phyloP scores from a whole-genome alignment of 2,888 invertebrate species.

The Scaptomyza reducta region DNA sequence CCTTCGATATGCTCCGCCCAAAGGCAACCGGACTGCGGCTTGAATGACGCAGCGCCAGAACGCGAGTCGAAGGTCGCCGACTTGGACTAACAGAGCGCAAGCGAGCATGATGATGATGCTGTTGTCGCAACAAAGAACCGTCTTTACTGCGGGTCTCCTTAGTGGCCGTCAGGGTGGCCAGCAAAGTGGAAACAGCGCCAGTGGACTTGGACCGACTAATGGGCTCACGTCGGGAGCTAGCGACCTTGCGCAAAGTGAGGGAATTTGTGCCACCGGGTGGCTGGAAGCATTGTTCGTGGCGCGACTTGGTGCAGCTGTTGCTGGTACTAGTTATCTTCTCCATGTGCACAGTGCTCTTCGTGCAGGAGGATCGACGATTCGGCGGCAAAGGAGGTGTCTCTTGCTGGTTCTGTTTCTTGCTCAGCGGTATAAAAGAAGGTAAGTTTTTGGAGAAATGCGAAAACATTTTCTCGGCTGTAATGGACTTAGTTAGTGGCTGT shows the following conservation, averaged over 20 bases:
- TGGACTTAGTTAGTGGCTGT: constrained; percentile 20
- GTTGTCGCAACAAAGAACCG: constrained; percentile 66
- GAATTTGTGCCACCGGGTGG: constrained; percentile 81
- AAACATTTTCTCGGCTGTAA: constrained; percentile 84
- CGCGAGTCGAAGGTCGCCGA: constrained; percentile 58
- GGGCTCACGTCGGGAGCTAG: constrained; percentile 75
- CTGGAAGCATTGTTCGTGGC: constrained; percentile 83
- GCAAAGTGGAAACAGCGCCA: constrained; percentile 76
- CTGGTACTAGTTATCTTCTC: constrained; percentile 83
- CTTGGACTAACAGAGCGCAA: constrained; percentile 81
- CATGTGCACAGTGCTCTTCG: constrained; percentile 85
- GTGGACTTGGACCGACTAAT: constrained; percentile 83
- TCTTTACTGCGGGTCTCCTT: constrained; percentile 65
- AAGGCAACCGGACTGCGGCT: constrained; percentile 84
- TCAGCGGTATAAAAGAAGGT: constrained; percentile 86
- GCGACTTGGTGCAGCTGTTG: constrained; percentile 62
- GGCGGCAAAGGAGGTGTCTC: constrained; percentile 89
- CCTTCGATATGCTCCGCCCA: constrained; percentile 85
- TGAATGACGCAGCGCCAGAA: constrained; percentile 76
- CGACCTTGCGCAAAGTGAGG: constrained; percentile 82
- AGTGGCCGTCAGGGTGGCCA: constrained; percentile 63
- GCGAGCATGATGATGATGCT: constrained; percentile 71
- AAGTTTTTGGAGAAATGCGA: constrained; percentile 87
- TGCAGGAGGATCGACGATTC: constrained; percentile 89
- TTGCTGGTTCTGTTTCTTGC: constrained; percentile 83